Base-by-base conservation (phyloP, 2,888 invertebrate genomes). In the Seira sanloemensis region DNA sequence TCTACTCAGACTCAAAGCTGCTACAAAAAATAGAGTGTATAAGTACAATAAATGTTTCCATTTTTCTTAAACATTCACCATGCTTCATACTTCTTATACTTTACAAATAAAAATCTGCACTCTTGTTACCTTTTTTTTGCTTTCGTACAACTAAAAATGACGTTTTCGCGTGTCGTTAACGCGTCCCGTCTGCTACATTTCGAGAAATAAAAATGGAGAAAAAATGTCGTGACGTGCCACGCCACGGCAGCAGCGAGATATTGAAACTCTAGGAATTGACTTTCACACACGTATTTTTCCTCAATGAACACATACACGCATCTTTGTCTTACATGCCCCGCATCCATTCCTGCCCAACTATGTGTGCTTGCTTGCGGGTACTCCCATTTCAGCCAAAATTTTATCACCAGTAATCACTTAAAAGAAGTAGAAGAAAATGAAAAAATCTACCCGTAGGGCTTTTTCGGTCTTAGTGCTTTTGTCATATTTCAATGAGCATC, bases 111-210 rank as follows among this genome's bases (percentile, higher is more conserved):
- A 37, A 50, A 50, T 50, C 50, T 50, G 16, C 2, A 2, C 50
- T 50, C n/a, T 50, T 50, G 50, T n/a, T 50, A 50, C 50, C 16
- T 2, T 50, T 50, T 50, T 50, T 50, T 50, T 2, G 50, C 50
- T 62, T 16, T 54, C 27, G 65, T 78, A 79, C 84, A 76, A 78
- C 85, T 86, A 86, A 88, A 88, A 88, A 88, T 88, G 80, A 88
- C 85, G 83, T 86, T 88, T 86, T 88, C 85, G 88, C 88, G 88
- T 88, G 88, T 86, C 84, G 81, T 67, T 71, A 81, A 81, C 76
- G 81, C 81, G 81, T 81, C 81, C 74, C 74, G 75, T 80, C 54
- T 67, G 25, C 5, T 50, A 79, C 50, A 74, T 68, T 74, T 75
- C 72, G 62, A 66, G 58, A 26, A 78, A 78, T 71, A 71, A n/a